Evolutionary conservation across 1,140 invertebrate genomes (phyloP).

Genomic region (Conus betulinus): DNA sequence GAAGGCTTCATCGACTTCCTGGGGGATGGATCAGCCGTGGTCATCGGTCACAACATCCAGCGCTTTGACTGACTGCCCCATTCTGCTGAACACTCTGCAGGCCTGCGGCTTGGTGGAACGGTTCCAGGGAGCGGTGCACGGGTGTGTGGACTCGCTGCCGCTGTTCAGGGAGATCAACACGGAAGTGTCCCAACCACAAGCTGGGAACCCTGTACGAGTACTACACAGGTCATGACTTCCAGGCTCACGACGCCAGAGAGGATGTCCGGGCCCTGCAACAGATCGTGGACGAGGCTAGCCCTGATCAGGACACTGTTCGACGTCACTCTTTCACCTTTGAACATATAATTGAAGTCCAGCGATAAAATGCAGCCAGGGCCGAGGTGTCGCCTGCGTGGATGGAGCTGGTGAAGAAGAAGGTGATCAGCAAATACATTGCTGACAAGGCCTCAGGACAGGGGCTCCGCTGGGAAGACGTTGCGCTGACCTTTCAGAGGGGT

Average conservation of each 20-base stretch:
- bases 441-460: not conserved
- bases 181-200: not conserved
- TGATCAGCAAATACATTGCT: not conserved
- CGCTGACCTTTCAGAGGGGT: not conserved
- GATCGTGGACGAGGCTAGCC: not conserved
- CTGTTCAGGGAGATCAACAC: not conserved
- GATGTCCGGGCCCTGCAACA: slow-evolving; percentile 5
- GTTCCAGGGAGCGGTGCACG: not conserved
- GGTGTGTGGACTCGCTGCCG: slow-evolving; percentile 22
- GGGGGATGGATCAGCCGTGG: not conserved
- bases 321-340: slow-evolving; percentile 9
- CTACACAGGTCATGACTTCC: not conserved
- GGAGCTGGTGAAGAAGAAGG: not conserved
- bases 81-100: not conserved
- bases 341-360: not conserved
- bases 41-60: slow-evolving; percentile 19
- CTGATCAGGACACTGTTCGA: not conserved
- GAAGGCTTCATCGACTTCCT: slow-evolving; percentile 12
- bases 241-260: not conserved
- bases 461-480: not conserved
- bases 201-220: not conserved
- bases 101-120: not conserved
- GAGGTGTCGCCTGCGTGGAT: not conserved
- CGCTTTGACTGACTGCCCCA: slow-evolving; percentile 6
- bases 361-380: not conserved